Evolutionary conservation across 2,797 vertebrate genomes (phyloP).

Genomic region (Sebastes alutus): DNA sequence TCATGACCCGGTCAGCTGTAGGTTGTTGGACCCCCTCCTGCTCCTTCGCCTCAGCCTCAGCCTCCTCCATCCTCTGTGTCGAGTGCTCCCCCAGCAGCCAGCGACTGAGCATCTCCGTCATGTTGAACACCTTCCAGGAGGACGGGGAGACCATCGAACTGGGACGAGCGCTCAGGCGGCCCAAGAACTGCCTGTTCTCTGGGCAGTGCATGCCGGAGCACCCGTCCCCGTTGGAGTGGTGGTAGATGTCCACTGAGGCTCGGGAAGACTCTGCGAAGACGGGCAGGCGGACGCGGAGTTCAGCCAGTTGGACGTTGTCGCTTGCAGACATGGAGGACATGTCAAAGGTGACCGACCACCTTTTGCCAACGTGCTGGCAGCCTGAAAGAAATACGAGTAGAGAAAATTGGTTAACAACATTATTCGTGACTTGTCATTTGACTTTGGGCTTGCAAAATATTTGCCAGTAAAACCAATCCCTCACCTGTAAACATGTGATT

Average conservation of each 20-base stretch:
- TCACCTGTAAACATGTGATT: neutral
- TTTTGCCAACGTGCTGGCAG: constrained; percentile 77
- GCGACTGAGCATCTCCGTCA: constrained; percentile 80
- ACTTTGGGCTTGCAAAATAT: neutral
- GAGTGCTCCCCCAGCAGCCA: constrained; percentile 76
- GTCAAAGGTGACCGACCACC: constrained; percentile 88
- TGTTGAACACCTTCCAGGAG: constrained; percentile 87
- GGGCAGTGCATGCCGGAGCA: constrained; percentile 60
- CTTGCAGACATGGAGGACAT: constrained; percentile 84
- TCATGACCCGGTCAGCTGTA: constrained; percentile 74
- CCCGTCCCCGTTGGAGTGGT: constrained; percentile 71
- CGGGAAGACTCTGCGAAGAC: constrained; percentile 51
- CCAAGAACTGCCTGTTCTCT: constrained; percentile 77
- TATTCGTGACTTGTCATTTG: neutral
- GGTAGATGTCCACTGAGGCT: constrained; percentile 83
- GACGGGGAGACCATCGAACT: constrained; percentile 49
- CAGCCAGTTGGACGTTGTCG: constrained; percentile 82
- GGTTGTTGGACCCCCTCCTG: constrained; percentile 50
- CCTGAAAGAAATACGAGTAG: constrained; percentile 67
- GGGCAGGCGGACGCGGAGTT: constrained; percentile 83
- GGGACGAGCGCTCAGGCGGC: constrained; percentile 72
- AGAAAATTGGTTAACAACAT: neutral
- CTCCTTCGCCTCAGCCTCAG: neutral
- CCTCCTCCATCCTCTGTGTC: neutral
- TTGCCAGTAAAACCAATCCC: neutral